Conservation (phyloP, 2,797 vertebrate species). For the Oreochromis mossambicus region DNA sequence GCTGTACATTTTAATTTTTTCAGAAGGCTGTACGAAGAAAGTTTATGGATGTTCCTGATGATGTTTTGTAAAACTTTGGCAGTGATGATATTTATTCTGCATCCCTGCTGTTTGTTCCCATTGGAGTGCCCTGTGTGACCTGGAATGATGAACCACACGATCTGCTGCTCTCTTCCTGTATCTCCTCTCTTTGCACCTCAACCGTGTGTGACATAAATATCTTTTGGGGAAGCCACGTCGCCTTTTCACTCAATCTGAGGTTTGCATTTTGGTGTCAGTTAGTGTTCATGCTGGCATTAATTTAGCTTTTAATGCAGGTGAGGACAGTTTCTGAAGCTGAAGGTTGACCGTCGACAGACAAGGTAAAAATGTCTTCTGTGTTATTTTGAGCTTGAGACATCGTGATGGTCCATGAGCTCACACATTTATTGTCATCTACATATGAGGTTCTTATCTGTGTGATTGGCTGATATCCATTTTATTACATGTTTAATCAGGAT, state of each 20-base stretch:
- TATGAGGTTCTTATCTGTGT: background rate
- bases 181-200: background rate
- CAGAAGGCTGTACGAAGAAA: background rate
- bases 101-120: background rate
- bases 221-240: background rate
- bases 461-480: background rate
- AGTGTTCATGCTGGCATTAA: background rate
- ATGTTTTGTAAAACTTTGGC: background rate
- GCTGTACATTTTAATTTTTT: background rate
- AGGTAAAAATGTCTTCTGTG: background rate
- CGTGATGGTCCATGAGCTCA: background rate
- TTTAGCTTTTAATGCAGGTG: background rate
- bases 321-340: background rate
- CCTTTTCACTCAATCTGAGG: slow-evolving; percentile 12
- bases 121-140: slow-evolving; percentile 28
- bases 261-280: background rate
- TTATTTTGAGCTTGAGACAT: background rate
- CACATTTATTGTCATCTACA: background rate
- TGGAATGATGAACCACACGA: slow-evolving; percentile 56
- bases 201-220: background rate
- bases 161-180: slow-evolving; percentile 13
- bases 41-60: background rate
- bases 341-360: background rate
- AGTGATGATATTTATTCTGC: background rate
- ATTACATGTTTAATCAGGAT: background rate